Base-by-base conservation (phyloP, 1,140 invertebrate species). In the Papilio aristodemus region DNA sequence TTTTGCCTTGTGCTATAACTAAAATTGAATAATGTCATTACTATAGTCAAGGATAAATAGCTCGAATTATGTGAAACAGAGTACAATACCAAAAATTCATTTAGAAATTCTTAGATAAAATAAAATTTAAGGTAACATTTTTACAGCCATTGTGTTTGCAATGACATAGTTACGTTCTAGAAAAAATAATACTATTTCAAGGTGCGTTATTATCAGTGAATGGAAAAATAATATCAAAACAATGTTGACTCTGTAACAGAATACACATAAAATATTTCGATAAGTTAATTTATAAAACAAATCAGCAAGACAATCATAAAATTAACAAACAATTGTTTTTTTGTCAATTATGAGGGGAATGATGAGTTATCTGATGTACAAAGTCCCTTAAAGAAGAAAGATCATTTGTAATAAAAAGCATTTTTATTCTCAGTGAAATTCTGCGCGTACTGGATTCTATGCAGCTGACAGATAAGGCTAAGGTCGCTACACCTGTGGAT, bases 401-500 rank as follows among this genome's bases (percentile, higher is more conserved):
- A 32, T 32, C 6, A 32, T 6, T 32, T 32, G 27, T 32, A n/a
- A n/a, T n/a, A n/a, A n/a, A n/a, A n/a, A n/a, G n/a, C n/a, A n/a
- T 46, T 14, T 50, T 50, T 43, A 43, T 17, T 85, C 94, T 81
- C 89, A 98, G 97, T 94, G 98, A 99, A 93, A 97, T 99, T 77
- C 89, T 99, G 50, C 93, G 98, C 71, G 96, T 97, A 0, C 92
- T 99, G 27, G 97, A 99, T 90, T 98, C 98, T 0, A 91, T 99
- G 32, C 96, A 98, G 83, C 85, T 99, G 57, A 97, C 97, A 17
- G 95, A 96, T 25, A 95, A 92, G 27, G 93, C 96, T 75, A 95
- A 95, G 86, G 95, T 99, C 9, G 98, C 98, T 17, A 99, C 98
- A n/a, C 98, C 98, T 41, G 98, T 94, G 10, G 96, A 98, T 89